These are phyloP conservation scores for Proterorhinus semilunaris DNA, from an alignment of 2,113 vertebrate species.

Conservation along the genomic window DNA sequence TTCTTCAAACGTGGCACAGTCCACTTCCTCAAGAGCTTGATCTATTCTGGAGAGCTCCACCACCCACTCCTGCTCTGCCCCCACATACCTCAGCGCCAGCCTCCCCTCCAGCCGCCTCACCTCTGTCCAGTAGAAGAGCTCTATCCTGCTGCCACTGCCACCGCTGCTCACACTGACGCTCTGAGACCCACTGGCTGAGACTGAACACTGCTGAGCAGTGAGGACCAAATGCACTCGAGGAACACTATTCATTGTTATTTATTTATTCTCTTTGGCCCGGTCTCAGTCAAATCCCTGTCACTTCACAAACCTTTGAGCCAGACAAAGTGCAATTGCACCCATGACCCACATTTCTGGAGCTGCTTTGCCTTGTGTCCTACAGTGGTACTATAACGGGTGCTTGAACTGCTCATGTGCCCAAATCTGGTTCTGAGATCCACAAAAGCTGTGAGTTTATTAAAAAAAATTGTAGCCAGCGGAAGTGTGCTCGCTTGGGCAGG, in stretches of 20 bases:
- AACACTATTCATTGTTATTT: slow-evolving; percentile 67
- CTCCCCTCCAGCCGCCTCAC: slow-evolving; percentile 54
- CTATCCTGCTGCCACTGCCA: slow-evolving; percentile 11
- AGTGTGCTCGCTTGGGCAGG: slow-evolving; percentile 55
- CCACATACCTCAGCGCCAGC: slow-evolving; percentile 59
- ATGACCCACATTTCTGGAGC: slow-evolving; percentile 70
- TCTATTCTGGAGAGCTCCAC: slow-evolving; percentile 86
- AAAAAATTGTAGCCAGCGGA: slow-evolving; percentile 50
- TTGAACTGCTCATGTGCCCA: slow-evolving; percentile 68
- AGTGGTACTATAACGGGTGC: slow-evolving; percentile 84
- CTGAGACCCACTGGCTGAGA: slow-evolving; percentile 35
- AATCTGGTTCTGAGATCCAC: slow-evolving; percentile 74
- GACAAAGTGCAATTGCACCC: slow-evolving; percentile 71
- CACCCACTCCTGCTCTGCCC: slow-evolving; percentile 49
- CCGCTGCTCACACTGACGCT: slow-evolving; percentile 44
- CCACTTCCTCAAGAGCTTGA: slow-evolving; percentile 97
- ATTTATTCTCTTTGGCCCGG: slow-evolving; percentile 55
- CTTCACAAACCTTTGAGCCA: slow-evolving; percentile 70
- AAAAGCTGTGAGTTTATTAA: slow-evolving; percentile 79
- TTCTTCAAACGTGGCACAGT: slow-evolving; percentile 99
- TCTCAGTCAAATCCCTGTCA: slow-evolving; percentile 38
- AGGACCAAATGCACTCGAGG: slow-evolving; percentile 48
- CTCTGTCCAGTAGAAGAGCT: slow-evolving; percentile 43
- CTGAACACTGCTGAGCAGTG: slow-evolving; percentile 70
- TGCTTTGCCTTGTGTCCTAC: slow-evolving; percentile 77